Evolutionary conservation across 64 coral and sea anemone species (phyloP).

Genomic region (Porites lutea): DNA sequence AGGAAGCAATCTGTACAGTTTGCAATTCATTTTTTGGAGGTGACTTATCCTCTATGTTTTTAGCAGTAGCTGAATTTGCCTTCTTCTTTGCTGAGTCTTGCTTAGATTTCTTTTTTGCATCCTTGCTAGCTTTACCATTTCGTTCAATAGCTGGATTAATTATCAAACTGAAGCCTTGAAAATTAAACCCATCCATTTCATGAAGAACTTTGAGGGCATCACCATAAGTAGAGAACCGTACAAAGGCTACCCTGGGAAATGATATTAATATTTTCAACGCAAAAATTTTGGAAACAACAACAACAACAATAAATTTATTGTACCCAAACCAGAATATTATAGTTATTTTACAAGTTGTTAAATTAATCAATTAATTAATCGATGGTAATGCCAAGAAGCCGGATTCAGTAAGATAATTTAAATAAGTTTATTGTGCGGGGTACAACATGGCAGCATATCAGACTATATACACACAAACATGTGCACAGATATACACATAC

Average conservation of each 20-base stretch:
- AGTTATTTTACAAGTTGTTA: no score
- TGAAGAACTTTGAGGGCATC: conserved; percentile 41
- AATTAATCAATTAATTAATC: no score
- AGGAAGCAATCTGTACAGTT: neutral
- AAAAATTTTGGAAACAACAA: no score
- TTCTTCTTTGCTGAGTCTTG: neutral
- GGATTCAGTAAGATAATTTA: no score
- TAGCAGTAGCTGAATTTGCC: neutral
- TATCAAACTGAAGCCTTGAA: conserved; percentile 30
- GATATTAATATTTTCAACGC: neutral
- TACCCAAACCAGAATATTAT: no score
- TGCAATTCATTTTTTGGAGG: neutral
- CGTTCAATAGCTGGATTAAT: conserved; percentile 13
- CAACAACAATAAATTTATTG: neutral
- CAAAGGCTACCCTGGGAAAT: conserved; percentile 40
- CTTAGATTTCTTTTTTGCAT: neutral
- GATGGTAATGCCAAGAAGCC: no score
- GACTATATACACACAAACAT: no score
- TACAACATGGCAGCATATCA: no score
- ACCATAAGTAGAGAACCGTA: conserved; percentile 26
- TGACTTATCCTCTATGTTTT: neutral
- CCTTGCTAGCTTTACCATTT: neutral
- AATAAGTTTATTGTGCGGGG: no score
- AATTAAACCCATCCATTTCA: conserved; percentile 43
- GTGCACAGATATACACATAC: no score